Base-by-base conservation (phyloP, 2,113 vertebrate genomes). In the Perognathus longimembris region DNA sequence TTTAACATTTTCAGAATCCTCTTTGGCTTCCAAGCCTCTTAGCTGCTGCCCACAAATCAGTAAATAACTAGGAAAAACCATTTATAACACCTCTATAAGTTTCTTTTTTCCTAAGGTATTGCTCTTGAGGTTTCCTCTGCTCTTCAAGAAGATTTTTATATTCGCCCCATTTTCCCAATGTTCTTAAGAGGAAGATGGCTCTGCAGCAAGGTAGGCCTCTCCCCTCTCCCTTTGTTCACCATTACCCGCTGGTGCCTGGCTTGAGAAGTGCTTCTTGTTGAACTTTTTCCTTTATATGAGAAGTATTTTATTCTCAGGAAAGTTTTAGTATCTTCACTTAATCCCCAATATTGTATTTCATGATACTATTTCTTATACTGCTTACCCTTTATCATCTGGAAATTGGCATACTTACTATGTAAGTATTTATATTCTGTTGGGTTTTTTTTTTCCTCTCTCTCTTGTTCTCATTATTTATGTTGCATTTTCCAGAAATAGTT, bases 1-100 rank as follows among this genome's bases (percentile, higher is more conserved):
- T 66, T 81, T 50, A 63, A 66, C 20, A 76, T 77, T 88, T 90
- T 84, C 32, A 83, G 73, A 91, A 88, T 50, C 40, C 50, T 71
- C n/a, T 79, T 90, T 54, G 45, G 67, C 26, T 76, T 85, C 67
- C 67, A 40, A 10, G 36, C 24, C 10, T 67, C 45, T 34, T 70
- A 57, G 28, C 69, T 89, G 7, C 22, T 85, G 42, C 75, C 61
- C 8, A 0, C 0, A 57, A 85, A 81, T 67, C 30, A 85, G 78
- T 24, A 50, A 70, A 24, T 73, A 69, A 63, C 17, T 17, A n/a
- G 59, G 18, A 85, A 70, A 40, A 94, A 28, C 34, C 71, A 22
- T 67, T 61, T 63, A 54, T 9, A 90, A 45, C 36, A 71, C 45
- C 34, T 87, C 42, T 89, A 64, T 61, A 26, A 45, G 63, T 84